phyloP scores from a whole-genome alignment of 2,888 invertebrate species.

The Monochamus alternatus region DNA sequence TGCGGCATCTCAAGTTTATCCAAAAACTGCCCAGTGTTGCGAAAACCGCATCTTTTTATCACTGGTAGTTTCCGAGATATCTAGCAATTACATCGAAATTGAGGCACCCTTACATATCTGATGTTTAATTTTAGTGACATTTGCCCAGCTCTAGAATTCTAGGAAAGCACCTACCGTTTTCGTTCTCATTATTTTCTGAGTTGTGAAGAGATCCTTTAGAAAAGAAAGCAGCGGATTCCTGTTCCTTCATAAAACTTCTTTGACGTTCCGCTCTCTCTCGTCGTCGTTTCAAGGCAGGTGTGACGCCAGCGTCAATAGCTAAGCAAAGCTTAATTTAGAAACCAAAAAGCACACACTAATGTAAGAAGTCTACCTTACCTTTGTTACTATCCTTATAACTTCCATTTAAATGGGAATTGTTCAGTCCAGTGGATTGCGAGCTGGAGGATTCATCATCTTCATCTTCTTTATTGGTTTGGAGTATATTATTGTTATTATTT shows the following conservation, averaged over 20 bases:
- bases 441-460: constrained; percentile 76
- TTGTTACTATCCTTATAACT: constrained; percentile 75
- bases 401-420: constrained; percentile 73
- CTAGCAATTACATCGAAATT: no score
- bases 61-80: no score
- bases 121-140: constrained; percentile 8
- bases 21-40: no score
- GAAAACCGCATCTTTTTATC: no score
- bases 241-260: constrained; percentile 87
- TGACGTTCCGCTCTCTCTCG: constrained; percentile 89
- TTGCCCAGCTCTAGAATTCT: constrained; percentile 67
- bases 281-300: constrained; percentile 84
- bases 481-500: constrained; percentile 56
- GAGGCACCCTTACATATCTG: not conserved
- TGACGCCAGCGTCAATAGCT: constrained; percentile 81
- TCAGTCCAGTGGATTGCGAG: constrained; percentile 75
- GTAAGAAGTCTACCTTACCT: constrained; percentile 64
- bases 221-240: constrained; percentile 77
- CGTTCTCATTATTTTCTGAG: constrained; percentile 62
- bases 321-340: constrained; percentile 60
- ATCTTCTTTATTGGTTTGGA: constrained; percentile 66
- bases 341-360: constrained; percentile 37
- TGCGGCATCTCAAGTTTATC: no score
- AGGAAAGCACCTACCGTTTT: constrained; percentile 62
- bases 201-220: constrained; percentile 68